Percentiles rank a stretch among this genome's conserved stretches.
These are phyloP conservation scores for Drosophila testacea DNA, from an alignment of 2,888 invertebrate species.

Conservation along the genomic window DNA sequence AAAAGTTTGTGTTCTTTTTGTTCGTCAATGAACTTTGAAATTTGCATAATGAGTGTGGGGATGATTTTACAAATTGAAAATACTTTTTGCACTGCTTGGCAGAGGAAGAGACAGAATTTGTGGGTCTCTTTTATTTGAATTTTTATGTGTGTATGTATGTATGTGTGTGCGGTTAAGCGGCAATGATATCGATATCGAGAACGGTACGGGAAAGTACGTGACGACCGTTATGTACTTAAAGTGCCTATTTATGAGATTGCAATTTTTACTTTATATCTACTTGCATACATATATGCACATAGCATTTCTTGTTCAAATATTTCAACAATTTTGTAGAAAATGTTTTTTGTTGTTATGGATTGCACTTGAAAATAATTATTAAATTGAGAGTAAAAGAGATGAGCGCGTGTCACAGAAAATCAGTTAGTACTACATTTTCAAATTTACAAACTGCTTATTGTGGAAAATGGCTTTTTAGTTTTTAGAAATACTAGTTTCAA, in stretches of 20 bases:
- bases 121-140: not conserved
- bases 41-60: conserved; percentile 45
- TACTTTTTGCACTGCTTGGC: conserved; percentile 59
- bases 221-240: conserved; percentile 76
- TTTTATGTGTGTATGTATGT: conserved; percentile 1
- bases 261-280: conserved; percentile 52
- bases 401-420: conserved; percentile 28
- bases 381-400: conserved; percentile 19
- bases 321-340: conserved; percentile 63
- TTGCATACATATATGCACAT: conserved; percentile 27
- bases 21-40: conserved; percentile 54
- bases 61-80: conserved; percentile 46
- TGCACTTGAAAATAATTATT: conserved; percentile 62
- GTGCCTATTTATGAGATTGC: conserved; percentile 74
- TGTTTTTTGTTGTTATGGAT: conserved; percentile 48
- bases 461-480: not conserved
- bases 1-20: conserved; percentile 51
- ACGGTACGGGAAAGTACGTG: conserved; percentile 60
- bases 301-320: conserved; percentile 52
- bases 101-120: conserved; percentile 29
- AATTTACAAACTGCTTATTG: too few species aligned
- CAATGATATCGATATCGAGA: conserved; percentile 52
- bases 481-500: not conserved
- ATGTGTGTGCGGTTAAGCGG: conserved; percentile 38
- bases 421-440: not conserved